Conservation (phyloP, 1,140 invertebrate species). For the Drosophila grimshawi region DNA sequence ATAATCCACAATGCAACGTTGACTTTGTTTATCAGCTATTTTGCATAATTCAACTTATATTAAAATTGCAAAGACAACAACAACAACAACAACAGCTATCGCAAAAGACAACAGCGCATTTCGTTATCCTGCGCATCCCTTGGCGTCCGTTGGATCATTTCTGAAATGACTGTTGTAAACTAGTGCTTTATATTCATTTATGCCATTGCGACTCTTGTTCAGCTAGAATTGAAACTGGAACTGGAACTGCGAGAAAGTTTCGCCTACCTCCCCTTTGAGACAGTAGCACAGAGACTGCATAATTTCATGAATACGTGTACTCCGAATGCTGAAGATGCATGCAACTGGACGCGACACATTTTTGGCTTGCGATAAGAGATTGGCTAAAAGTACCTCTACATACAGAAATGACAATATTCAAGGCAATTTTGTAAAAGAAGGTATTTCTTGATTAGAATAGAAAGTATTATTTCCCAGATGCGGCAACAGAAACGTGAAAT, state of each 20-base stretch:
- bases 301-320: conserved; percentile 10
- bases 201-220: conserved; percentile 53
- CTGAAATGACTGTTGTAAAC: conserved; percentile 71
- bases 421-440: neutral
- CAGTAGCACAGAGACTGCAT: conserved; percentile 25
- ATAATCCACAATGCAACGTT: conserved; percentile 16
- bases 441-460: no score
- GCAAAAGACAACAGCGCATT: conserved; percentile 4
- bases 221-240: conserved; percentile 24
- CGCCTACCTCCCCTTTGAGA: conserved; percentile 13
- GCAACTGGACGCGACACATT: neutral
- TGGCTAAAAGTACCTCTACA: neutral
- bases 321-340: neutral
- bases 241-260: conserved; percentile 8
- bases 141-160: conserved; percentile 39
- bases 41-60: conserved; percentile 73
- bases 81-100: conserved; percentile 6
- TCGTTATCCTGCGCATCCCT: conserved; percentile 31
- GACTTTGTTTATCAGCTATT: conserved; percentile 33
- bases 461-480: no score
- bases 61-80: conserved; percentile 65
- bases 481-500: no score
- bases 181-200: conserved; percentile 76
- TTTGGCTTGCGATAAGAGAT: neutral
- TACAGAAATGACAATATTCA: neutral